A percentile compares a stretch with the other conserved stretches of the same genome.
These are phyloP conservation scores for Cryptus armator DNA, from an alignment of 2,888 invertebrate species.

Conservation along the genomic window DNA sequence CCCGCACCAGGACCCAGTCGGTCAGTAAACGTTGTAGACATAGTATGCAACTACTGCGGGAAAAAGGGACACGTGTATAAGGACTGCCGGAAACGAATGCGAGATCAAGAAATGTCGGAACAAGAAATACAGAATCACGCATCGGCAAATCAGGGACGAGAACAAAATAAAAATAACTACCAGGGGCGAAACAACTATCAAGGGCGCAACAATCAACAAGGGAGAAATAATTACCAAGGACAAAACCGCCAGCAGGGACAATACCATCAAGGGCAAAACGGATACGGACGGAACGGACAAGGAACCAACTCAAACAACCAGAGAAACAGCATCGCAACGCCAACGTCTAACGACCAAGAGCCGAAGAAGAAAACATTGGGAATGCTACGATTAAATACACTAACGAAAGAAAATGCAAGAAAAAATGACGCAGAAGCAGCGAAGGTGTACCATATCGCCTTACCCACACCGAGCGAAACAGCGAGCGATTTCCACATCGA, in stretches of 20 bases:
- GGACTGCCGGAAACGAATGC: background rate
- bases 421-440: background rate
- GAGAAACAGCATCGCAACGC: background rate
- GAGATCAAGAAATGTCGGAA: constrained; percentile 4
- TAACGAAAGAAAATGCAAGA: background rate
- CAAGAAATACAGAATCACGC: background rate
- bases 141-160: background rate
- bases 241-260: background rate
- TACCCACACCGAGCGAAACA: background rate
- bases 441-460: background rate
- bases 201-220: background rate
- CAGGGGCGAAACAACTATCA: too few relatives aligned
- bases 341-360: background rate
- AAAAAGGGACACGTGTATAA: constrained; percentile 3
- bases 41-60: constrained; percentile 14
- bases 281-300: too few relatives aligned
- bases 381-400: background rate
- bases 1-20: constrained; percentile 6
- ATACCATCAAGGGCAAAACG: background rate
- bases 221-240: background rate
- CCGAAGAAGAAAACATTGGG: background rate
- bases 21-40: background rate
- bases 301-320: background rate
- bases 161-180: constrained; percentile 10
- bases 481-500: background rate